Base-by-base conservation (phyloP, 2,113 vertebrate genomes). In the Bubo scandiacus region DNA sequence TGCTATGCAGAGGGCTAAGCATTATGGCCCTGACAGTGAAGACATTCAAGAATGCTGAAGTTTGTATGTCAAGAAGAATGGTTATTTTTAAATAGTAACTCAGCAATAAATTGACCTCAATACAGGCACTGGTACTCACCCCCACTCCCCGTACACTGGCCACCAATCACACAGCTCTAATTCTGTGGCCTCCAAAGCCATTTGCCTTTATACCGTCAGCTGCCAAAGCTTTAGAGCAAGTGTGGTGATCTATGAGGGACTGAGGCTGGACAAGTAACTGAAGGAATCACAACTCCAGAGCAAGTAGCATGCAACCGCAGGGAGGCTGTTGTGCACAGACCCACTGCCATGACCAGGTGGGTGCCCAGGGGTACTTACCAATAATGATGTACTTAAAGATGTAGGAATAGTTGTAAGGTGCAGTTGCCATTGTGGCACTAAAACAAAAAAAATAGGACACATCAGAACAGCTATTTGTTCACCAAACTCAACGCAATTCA, bases 371-470 rank as follows among this genome's bases (percentile, higher is more conserved):
- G 34, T 92, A 99, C 99, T 99, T 97, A 99, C 99, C 99, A 95
- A 99, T 99, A 96, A 99, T 99, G 98, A 99, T 99, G 98, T 99
- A 99, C 92, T 99, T 99, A 97, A 99, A 99, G 98, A 99, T 99
- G 98, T 99, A 99, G 92, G 99, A 99, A 94, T 99, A 99, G 98
- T 99, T 99, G 98, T 99, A 99, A 75, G 99, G 99, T 97, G 99
- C 99, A 82, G 99, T 99, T 97, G 99, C 99, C 99, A 99, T 99
- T 97, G 98, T 99, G 98, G 98, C 97, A 95, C 99, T 99, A 94
- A 66, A 98, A 98, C 74, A 95, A 85, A 84, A 82, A 88, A 80
- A 82, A 84, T 0, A 94, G 18, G 95, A 38, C 29, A 59, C 0
- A 15, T 97, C 89, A 96, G 81, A 91, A 80, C 18, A 22, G 52